These are phyloP conservation scores for Pollachius pollachius DNA, from an alignment of 2,113 vertebrate species.

Conservation along the genomic window DNA sequence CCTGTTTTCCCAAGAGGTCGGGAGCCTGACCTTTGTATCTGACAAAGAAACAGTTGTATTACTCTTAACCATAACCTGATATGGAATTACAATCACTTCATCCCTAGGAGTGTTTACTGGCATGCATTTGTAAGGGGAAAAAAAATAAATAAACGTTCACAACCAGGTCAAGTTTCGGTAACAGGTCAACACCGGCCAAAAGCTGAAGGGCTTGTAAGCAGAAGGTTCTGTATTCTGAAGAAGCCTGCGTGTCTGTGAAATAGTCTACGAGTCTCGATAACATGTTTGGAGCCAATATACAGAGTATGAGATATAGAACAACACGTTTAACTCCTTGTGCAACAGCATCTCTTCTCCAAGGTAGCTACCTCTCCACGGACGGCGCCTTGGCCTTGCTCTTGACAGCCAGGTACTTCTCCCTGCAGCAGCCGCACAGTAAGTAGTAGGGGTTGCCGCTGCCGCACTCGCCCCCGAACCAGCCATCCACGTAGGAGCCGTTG, in stretches of 20 bases:
- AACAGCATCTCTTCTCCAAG: not conserved
- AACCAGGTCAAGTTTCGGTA: too few relatives aligned
- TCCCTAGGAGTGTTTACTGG: too few relatives aligned
- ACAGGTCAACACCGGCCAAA: too few relatives aligned
- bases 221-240: too few relatives aligned
- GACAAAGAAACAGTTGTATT: not conserved
- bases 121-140: too few relatives aligned
- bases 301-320: not conserved
- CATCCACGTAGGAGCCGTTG: slow-evolving; percentile 96
- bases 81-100: too few relatives aligned
- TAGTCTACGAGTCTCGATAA: too few relatives aligned
- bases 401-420: slow-evolving; percentile 90
- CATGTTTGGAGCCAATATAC: too few relatives aligned
- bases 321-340: not conserved
- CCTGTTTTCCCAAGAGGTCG: slow-evolving; percentile 96
- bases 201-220: too few relatives aligned
- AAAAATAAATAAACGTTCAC: too few relatives aligned
- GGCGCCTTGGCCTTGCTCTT: slow-evolving; percentile 88
- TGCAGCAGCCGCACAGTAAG: slow-evolving; percentile 88
- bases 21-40: slow-evolving; percentile 97
- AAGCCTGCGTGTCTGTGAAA: too few relatives aligned
- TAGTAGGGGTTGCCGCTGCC: slow-evolving; percentile 98
- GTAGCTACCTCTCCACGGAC: slow-evolving; percentile 83
- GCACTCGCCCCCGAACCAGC: slow-evolving; percentile 97
- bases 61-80: too few relatives aligned